Evolutionary conservation across 1,140 invertebrate genomes (phyloP), one percentile per base, ranked within the genome.

Genomic region (Lutraria rhynchaena): DNA sequence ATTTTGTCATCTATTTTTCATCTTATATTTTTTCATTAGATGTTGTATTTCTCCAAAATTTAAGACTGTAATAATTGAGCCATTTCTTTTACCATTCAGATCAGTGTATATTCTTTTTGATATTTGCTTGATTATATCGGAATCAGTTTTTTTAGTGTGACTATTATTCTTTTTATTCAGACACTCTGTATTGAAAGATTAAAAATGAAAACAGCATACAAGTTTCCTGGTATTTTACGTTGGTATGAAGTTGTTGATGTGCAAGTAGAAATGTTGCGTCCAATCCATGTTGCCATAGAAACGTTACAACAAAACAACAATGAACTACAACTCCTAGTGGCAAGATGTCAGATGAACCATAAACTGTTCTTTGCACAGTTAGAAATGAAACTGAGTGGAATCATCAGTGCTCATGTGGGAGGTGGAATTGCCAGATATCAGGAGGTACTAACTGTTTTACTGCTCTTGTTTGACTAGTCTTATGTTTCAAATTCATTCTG

Each of bases 381-480:
- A 98, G 49, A 97, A 4, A 99, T 99, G 97, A 93, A 96, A 63
- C 93, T 99, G 1, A 84, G 91, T 33, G 90, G 91, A 17, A 87
- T 89, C 44, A 89, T 92, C 19, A 87, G 83, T 78, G 88, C 90
- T 37, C 84, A 82, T 31, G 90, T 92, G 29, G 86, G 85, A 73
- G 91, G 91, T 5, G 91, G 91, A 27, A 87, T 89, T 15, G 76
- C 87, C 19, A 90, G 90, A 63, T 92, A 91, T 74, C 86, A 89
- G 41, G 89, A 91, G 87, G 90, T 91, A 41, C n/a, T n/a, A n/a
- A n/a, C n/a, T n/a, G n/a, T n/a, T n/a, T n/a, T n/a, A n/a, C n/a
- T n/a, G n/a, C n/a, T n/a, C n/a, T n/a, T n/a, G n/a, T n/a, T n/a
- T n/a, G n/a, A n/a, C n/a, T n/a, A n/a, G n/a, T n/a, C n/a, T n/a